A percentile compares a stretch with the other conserved stretches of the same genome.
Conservation (phyloP, 2,113 vertebrate genomes). For the Grammomys surdaster region DNA sequence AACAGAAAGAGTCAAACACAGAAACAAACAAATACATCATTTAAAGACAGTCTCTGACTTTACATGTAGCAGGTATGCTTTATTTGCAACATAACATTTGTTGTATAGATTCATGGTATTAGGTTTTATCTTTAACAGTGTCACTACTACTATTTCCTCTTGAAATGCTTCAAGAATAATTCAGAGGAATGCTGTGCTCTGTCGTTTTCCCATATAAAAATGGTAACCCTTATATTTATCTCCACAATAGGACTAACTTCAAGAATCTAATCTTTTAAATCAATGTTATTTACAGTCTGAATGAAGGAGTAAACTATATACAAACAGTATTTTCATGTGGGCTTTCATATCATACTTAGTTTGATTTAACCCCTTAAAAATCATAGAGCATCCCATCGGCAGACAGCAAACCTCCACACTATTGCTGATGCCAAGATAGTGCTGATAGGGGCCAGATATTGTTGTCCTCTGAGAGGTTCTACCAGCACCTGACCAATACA, state of each 20-base stretch:
- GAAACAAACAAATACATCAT: background rate
- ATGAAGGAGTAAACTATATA: background rate
- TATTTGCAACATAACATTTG: slow-evolving; percentile 70
- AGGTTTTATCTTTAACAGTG: slow-evolving; percentile 66
- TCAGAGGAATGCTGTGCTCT: slow-evolving; percentile 69
- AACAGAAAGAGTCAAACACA: background rate
- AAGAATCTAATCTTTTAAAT: slow-evolving; percentile 72
- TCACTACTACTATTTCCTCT: slow-evolving; percentile 52
- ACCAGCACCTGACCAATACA: too few species aligned
- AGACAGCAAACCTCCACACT: too few species aligned
- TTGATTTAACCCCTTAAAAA: background rate
- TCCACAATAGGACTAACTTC: background rate
- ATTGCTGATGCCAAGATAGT: too few species aligned
- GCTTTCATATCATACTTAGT: background rate
- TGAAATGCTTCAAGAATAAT: slow-evolving; percentile 64
- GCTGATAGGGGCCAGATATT: too few species aligned
- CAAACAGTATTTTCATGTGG: background rate
- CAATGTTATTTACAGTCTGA: slow-evolving; percentile 15
- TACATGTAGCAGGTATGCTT: slow-evolving; percentile 71
- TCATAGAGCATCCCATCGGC: background rate
- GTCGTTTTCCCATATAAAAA: slow-evolving; percentile 51
- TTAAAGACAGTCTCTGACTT: slow-evolving; percentile 68
- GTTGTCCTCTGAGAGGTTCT: too few species aligned
- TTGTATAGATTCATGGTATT: slow-evolving; percentile 68
- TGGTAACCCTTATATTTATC: slow-evolving; percentile 70